Evolutionary conservation across 2,888 invertebrate genomes (phyloP).

Genomic region (Lycocerus yunnanus): DNA sequence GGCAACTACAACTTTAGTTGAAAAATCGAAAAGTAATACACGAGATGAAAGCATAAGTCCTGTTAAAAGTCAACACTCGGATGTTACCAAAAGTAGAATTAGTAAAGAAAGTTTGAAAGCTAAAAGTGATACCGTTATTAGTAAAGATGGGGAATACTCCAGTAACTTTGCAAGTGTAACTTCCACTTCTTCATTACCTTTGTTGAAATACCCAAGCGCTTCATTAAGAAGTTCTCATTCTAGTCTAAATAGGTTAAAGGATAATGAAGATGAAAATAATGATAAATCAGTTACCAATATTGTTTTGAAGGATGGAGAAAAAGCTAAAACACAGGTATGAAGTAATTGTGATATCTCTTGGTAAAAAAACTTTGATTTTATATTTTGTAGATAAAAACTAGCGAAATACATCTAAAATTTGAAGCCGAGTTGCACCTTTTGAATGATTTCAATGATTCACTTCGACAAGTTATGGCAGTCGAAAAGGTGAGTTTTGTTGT

Average conservation of each 20-base stretch:
- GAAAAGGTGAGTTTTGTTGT: slow-evolving; percentile 53
- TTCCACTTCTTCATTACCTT: slow-evolving; percentile 6
- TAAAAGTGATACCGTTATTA: background rate
- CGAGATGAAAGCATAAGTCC: background rate
- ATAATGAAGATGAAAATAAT: background rate
- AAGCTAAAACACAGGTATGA: slow-evolving; percentile 24
- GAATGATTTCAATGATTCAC: slow-evolving; percentile 64
- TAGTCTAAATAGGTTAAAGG: slow-evolving; percentile 1
- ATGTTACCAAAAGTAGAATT: background rate
- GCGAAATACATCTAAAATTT: slow-evolving; percentile 63
- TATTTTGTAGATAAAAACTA: slow-evolving; percentile 48
- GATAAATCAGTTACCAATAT: slow-evolving; percentile 7
- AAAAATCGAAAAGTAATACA: background rate
- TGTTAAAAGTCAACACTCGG: background rate
- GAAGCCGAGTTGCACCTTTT: slow-evolving; percentile 65
- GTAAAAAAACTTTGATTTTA: background rate
- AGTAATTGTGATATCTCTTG: slow-evolving; percentile 7
- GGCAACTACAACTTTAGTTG: background rate
- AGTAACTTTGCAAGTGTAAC: slow-evolving; percentile 13
- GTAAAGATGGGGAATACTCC: slow-evolving; percentile 11
- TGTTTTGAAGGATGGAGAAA: slow-evolving; percentile 29
- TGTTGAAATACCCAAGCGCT: slow-evolving; percentile 19
- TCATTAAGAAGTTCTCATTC: slow-evolving; percentile 11
- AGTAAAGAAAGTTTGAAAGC: background rate
- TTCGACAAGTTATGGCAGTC: slow-evolving; percentile 61